Percentiles rank a stretch among this genome's conserved stretches.
Conservation (phyloP, 2,113 vertebrate genomes). For the Hippocampus mohnikei region DNA sequence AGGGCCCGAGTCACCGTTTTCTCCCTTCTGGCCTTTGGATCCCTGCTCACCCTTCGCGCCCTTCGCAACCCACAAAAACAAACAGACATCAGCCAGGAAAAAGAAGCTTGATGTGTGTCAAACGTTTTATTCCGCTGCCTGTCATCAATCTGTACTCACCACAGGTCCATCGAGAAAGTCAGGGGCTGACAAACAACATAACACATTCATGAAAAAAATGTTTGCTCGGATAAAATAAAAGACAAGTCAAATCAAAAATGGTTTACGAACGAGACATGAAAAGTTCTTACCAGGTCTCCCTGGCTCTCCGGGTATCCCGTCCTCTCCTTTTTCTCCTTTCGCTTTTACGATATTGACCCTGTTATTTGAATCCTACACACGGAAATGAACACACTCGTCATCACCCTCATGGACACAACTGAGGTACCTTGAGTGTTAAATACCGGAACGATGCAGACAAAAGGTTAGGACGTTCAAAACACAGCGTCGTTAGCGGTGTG, state of each 20-base stretch:
- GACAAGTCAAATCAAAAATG: neutral
- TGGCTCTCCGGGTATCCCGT: slow-evolving; percentile 77
- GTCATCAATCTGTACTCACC: neutral
- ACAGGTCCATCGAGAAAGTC: neutral
- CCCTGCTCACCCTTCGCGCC: slow-evolving; percentile 75
- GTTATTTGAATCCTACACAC: slow-evolving; percentile 29
- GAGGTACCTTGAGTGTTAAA: neutral
- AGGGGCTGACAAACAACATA: slow-evolving; percentile 2
- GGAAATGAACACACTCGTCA: neutral
- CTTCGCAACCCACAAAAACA: slow-evolving; percentile 51
- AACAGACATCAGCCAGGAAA: neutral
- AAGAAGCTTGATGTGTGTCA: neutral
- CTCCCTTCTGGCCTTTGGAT: slow-evolving; percentile 77
- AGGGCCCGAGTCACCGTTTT: slow-evolving; percentile 73
- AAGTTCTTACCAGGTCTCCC: slow-evolving; percentile 75
- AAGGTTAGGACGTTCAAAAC: neutral
- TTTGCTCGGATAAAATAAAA: neutral
- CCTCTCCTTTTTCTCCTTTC: slow-evolving; percentile 88
- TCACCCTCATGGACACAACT: neutral
- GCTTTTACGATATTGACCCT: slow-evolving; percentile 20
- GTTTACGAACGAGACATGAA: no score
- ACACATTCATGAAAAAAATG: neutral
- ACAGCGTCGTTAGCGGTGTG: neutral
- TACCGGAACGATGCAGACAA: neutral
- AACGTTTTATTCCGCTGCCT: neutral